Percentiles rank a stretch among this genome's conserved stretches.
Evolutionary conservation across 2,888 invertebrate genomes (phyloP).

Genomic region (Pecten maximus): DNA sequence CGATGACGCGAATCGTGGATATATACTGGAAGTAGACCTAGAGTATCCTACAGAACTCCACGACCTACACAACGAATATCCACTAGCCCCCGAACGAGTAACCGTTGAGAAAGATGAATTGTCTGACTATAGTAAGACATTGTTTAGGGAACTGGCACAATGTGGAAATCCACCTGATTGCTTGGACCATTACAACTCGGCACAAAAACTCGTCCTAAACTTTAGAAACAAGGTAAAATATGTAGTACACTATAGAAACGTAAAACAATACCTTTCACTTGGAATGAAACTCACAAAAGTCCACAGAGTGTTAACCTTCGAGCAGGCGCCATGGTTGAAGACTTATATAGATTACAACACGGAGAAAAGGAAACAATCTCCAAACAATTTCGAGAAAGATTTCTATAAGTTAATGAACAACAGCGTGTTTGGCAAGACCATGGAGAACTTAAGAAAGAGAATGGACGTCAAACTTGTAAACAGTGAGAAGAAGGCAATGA

Average conservation of each 20-base stretch:
- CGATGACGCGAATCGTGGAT: too few species aligned
- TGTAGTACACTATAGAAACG: constrained; percentile 37
- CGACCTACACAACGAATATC: too few species aligned
- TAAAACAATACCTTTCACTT: constrained; percentile 39
- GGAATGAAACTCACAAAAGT: constrained; percentile 37
- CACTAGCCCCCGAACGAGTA: not conserved
- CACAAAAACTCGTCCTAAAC: not conserved
- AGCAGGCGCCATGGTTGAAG: constrained; percentile 37
- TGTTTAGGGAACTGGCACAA: not conserved
- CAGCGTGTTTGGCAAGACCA: not conserved
- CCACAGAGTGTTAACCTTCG: constrained; percentile 37
- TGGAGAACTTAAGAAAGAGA: constrained; percentile 37
- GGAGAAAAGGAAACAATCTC: not conserved
- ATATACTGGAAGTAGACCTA: too few species aligned
- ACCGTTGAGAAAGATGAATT: not conserved
- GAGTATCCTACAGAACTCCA: too few species aligned
- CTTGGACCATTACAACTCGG: not conserved
- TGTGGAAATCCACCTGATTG: not conserved
- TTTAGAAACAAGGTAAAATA: not conserved
- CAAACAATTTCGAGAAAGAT: too few species aligned
- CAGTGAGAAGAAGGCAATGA: not conserved
- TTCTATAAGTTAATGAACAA: too few species aligned
- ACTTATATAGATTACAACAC: constrained; percentile 37
- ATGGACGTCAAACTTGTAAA: constrained; percentile 37
- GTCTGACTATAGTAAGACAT: not conserved